Evolutionary conservation across 2,888 invertebrate genomes (phyloP), one percentile per base, ranked within the genome.

Genomic region (Hirtodrosophila confusa): DNA sequence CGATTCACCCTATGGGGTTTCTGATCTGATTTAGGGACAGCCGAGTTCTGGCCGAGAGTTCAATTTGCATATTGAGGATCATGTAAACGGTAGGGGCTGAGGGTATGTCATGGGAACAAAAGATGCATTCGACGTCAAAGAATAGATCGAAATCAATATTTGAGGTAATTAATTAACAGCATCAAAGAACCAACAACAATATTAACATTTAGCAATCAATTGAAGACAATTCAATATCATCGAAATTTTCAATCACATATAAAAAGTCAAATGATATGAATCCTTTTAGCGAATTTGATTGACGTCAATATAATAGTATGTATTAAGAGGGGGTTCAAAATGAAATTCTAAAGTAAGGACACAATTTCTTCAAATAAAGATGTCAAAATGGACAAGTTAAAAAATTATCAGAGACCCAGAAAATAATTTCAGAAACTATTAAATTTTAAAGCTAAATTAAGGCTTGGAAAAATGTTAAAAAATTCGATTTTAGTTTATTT

Each of bases 91-190:
- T 39, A 64, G 57, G 80, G 75, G 60, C 63, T 61, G 60, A 78
- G 87, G 87, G 74, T 66, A 64, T 80, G 86, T 72, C 88, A 88
- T 85, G 85, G 84, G 85, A 88, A 85, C 88, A 85, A 85, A 86
- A 57, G 84, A 65, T 50, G 71, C 69, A 71, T 74, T 68, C 64
- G 68, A 44, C 45, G 44, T 62, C 10, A 62, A 77, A 83, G 78
- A 86, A 85, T 75, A 67, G 73, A 61, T 69, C 31, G 67, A 75
- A 84, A 88, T 85, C 88, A 85, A 88, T 86, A 85, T 88, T 88
- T 88, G 88, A 84, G 76, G 78, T 88, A 88, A 88, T 85, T 88
- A 85, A 88, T 85, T 88, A 88, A 85, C 71, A 73, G 75, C 78
- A 75, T 68, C 56, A 66, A 68, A 50, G 67, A 75, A 64, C 61